Base-by-base conservation (phyloP, 2,888 invertebrate species). In the Metacarcinus magister region DNA sequence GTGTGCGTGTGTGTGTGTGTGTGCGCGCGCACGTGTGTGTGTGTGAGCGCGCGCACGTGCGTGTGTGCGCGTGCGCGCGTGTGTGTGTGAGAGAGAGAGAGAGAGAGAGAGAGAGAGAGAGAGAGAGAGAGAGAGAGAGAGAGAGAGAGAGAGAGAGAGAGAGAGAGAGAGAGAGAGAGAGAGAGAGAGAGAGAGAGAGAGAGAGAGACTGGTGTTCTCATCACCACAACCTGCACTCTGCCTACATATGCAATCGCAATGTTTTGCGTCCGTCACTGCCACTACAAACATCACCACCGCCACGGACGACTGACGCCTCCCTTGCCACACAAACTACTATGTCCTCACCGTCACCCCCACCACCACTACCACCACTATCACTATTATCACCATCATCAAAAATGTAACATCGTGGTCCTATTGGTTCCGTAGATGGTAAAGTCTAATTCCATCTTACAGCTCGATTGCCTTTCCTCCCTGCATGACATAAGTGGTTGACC, bases 251-350 rank as follows among this genome's bases (percentile, higher is more conserved):
- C 32, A 82, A 82, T 67, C n/a, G 67, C 19, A 19, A 28, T 82
- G 82, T 82, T 82, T 28, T 32, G 82, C 32, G 82, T 82, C 82
- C 82, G 32, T 82, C 82, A 82, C 32, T 82, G 82, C 82, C 82
- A 82, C 32, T 32, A 82, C 32, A 5, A 10, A 28, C 82, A 82
- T 32, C 82, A 82, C 82, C 28, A 32, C 13, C 28, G 19, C 19
- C 67, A 67, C 19, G 23, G 67, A 67, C 54, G 54, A 54, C 13
- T 13, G 13, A 13, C 23, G 32, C 32, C 82, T 32, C 2, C 28
- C 28, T 82, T 10, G 4, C 82, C 82, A 32, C 82, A 32, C 82
- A 32, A 5, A 32, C 67, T n/a, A 32, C 32, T 82, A 82, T 32
- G 32, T 32, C 82, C 32, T 82, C 82, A 32, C 82, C 7, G 82